Conservation (phyloP, 2,888 invertebrate species). For the Aphidius colemani region DNA sequence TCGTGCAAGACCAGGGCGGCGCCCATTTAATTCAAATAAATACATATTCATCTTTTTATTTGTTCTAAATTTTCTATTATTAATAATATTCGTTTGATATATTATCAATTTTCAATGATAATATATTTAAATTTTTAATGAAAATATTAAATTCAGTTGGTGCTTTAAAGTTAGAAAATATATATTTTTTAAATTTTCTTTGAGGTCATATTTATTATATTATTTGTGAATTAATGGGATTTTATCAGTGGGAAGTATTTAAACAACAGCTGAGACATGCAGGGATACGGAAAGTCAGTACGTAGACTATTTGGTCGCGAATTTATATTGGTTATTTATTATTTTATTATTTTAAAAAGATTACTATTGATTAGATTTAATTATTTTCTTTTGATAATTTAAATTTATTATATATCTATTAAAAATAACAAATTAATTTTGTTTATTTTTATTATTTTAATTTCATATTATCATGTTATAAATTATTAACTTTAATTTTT, state of each 20-base stretch:
- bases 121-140: too few species aligned
- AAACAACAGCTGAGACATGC: slow-evolving; percentile 34
- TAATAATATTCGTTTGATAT: background rate
- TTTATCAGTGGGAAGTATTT: slow-evolving; percentile 33
- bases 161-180: too few species aligned
- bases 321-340: slow-evolving; percentile 1
- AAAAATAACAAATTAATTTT: slow-evolving; percentile 6
- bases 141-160: too few species aligned
- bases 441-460: background rate
- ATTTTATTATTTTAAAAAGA: slow-evolving; percentile 1
- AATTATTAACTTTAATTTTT: background rate
- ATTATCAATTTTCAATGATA: too few species aligned
- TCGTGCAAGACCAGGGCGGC: slow-evolving; percentile 28
- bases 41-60: slow-evolving; percentile 1
- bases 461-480: background rate
- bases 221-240: slow-evolving; percentile 37
- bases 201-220: background rate
- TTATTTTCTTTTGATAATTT: background rate
- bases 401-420: background rate
- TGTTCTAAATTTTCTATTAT: background rate
- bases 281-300: slow-evolving; percentile 39
- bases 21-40: slow-evolving; percentile 20
- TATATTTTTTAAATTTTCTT: too few species aligned
- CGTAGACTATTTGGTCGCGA: slow-evolving; percentile 31
- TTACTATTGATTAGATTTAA: background rate